Conservation (phyloP, 2,888 invertebrate species). For the Mythimna lalbum region DNA sequence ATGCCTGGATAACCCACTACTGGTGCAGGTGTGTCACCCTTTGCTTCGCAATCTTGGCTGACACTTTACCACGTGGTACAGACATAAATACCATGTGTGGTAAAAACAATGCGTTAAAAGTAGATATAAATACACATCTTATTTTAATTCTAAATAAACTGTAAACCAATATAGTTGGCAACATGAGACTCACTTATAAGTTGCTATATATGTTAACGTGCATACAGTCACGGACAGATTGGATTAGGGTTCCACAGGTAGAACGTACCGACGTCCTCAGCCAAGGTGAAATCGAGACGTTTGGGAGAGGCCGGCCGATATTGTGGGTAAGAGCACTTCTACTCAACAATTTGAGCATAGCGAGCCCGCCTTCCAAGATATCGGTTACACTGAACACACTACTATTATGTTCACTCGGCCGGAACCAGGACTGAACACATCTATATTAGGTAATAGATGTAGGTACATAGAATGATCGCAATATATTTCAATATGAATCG, state of each 20-base stretch:
- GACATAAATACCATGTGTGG: too few relatives aligned
- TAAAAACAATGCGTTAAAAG: neutral
- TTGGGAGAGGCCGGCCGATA: constrained; percentile 63
- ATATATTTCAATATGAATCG: constrained; percentile 37
- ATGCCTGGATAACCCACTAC: neutral
- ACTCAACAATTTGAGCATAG: constrained; percentile 70
- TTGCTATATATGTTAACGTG: constrained; percentile 27
- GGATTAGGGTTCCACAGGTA: constrained; percentile 72
- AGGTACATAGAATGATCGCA: constrained; percentile 11
- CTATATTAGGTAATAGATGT: too few relatives aligned
- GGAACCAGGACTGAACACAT: constrained; percentile 25
- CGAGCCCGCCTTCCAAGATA: constrained; percentile 45
- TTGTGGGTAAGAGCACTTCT: constrained; percentile 70
- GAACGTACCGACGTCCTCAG: constrained; percentile 62
- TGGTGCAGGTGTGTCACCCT: too few relatives aligned
- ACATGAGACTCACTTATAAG: constrained; percentile 19
- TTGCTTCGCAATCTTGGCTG: neutral
- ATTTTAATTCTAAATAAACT: constrained; percentile 1
- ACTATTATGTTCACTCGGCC: constrained; percentile 20
- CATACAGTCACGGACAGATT: constrained; percentile 55
- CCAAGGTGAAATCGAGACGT: constrained; percentile 68
- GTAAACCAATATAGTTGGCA: constrained; percentile 29
- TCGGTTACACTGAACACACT: constrained; percentile 53
- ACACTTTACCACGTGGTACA: neutral
- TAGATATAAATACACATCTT: neutral